Base-by-base conservation (phyloP, 2,113 vertebrate genomes). In the Chaetops frenatus region DNA sequence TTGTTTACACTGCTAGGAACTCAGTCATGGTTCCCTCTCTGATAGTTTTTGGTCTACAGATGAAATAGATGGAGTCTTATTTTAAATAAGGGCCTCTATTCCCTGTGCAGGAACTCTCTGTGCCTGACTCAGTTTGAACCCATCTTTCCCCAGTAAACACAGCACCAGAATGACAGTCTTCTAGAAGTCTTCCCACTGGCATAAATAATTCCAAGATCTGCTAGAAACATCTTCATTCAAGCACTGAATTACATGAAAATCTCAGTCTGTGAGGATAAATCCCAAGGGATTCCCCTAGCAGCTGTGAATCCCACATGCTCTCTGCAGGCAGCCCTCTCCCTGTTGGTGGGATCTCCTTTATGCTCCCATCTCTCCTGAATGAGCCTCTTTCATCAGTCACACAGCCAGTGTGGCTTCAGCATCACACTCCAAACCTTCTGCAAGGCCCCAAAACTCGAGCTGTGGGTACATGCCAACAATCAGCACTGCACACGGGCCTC, bases 371-470 rank as follows among this genome's bases (percentile, higher is more conserved):
- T 48, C 3, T n/a, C 50, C 77, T 31, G n/a, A 19, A 13, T 2
- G 58, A 89, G 64, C 42, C 48, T 51, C 24, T 84, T 53, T 76
- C 62, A 29, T 50, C 17, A 76, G 13, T 44, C 79, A 54, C 65
- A 56, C 31, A 61, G 60, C 20, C 70, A 31, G 25, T 1, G 3
- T 4, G n/a, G 25, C 42, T 84, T 38, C 82, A 85, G 69, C 48
- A 71, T 21, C 16, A 2, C 65, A 58, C 79, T 29, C 57, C n/a
- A 36, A 50, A 85, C 0, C 1, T 35, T 74, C 88, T 71, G 60
- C 53, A 57, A 20, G 0, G 0, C 81, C 38, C 3, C 0, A 81
- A 23, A 69, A 47, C 23, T 33, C 2, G 9, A 42, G 84, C 48
- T 67, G 33, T 31, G 60, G 29, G 61, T 50, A 20, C 31, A 4